These are phyloP conservation scores for Echinarachnius parma DNA, from an alignment of 53 echinoderm and acorn worm species.

Conservation along the genomic window DNA sequence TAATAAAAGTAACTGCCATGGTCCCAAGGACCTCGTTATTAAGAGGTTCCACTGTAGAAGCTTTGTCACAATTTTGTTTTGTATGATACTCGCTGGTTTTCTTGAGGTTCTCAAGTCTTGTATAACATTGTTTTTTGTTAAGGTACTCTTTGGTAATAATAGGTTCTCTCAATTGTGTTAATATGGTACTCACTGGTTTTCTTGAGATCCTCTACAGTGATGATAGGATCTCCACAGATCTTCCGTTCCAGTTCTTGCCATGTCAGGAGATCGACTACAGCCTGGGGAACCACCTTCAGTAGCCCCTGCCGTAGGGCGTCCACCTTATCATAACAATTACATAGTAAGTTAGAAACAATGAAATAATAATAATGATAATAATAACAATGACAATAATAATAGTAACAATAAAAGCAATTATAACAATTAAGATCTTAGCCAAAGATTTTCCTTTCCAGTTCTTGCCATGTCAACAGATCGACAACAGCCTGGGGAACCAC, in stretches of 20 bases:
- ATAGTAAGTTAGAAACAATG: too few relatives aligned
- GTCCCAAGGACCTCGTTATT: too few relatives aligned
- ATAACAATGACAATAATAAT: too few relatives aligned
- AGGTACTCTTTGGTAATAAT: constrained; percentile 83
- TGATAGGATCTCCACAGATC: constrained; percentile 91
- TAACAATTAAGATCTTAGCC: too few relatives aligned
- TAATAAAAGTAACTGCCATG: too few relatives aligned
- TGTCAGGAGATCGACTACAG: constrained; percentile 90
- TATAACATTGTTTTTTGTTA: too few relatives aligned
- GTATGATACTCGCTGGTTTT: constrained; percentile 77
- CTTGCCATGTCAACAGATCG: constrained; percentile 97
- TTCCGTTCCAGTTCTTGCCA: constrained; percentile 96
- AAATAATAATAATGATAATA: too few relatives aligned
- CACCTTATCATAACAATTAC: too few relatives aligned
- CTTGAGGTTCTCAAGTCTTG: constrained; percentile 77
- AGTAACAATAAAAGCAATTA: too few relatives aligned
- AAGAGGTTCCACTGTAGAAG: too few relatives aligned
- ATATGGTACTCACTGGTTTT: constrained; percentile 78
- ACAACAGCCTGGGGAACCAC: constrained; percentile 93
- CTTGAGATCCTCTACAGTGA: constrained; percentile 82
- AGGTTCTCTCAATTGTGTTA: too few relatives aligned
- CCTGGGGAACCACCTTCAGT: constrained; percentile 87
- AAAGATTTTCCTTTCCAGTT: constrained; percentile 86
- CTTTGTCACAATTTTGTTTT: too few relatives aligned
- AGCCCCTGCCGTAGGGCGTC: constrained; percentile 79